These are phyloP conservation scores for Junonia oenone DNA, from an alignment of 2,888 invertebrate genomes.

Conservation along the genomic window DNA sequence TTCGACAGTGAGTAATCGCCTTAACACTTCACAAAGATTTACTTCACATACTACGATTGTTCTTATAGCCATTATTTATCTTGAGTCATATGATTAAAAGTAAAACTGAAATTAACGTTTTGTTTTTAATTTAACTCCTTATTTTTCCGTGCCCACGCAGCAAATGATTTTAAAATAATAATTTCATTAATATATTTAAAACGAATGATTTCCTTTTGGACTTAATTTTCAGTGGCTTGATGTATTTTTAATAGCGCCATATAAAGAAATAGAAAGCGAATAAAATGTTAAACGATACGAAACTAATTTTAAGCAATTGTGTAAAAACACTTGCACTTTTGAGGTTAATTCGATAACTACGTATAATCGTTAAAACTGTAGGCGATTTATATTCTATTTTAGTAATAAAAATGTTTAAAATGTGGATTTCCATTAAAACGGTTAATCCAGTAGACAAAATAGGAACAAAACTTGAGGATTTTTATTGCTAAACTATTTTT, in stretches of 20 bases:
- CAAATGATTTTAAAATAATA: not conserved
- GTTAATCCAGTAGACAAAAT: too few relatives aligned
- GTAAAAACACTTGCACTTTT: not conserved
- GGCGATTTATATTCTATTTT: too few relatives aligned
- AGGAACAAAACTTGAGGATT: too few relatives aligned
- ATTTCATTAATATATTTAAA: not conserved
- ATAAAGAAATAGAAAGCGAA: not conserved
- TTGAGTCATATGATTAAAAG: not conserved
- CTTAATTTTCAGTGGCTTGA: not conserved
- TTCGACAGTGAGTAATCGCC: too few relatives aligned
- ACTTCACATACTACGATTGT: conserved; percentile 35
- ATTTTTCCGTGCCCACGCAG: not conserved
- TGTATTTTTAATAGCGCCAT: not conserved
- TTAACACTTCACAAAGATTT: conserved; percentile 18
- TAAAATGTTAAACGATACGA: not conserved
- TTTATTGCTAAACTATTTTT: too few relatives aligned
- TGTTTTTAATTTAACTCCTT: not conserved
- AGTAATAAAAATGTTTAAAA: too few relatives aligned
- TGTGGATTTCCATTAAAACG: too few relatives aligned
- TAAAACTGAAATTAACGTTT: not conserved
- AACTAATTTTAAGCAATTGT: conserved; percentile 21
- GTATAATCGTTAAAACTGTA: too few relatives aligned
- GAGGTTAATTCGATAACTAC: not conserved
- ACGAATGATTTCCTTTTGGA: not conserved
- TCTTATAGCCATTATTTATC: not conserved